Base-by-base conservation (phyloP, 2,888 invertebrate species). In the Dicycla oo region DNA sequence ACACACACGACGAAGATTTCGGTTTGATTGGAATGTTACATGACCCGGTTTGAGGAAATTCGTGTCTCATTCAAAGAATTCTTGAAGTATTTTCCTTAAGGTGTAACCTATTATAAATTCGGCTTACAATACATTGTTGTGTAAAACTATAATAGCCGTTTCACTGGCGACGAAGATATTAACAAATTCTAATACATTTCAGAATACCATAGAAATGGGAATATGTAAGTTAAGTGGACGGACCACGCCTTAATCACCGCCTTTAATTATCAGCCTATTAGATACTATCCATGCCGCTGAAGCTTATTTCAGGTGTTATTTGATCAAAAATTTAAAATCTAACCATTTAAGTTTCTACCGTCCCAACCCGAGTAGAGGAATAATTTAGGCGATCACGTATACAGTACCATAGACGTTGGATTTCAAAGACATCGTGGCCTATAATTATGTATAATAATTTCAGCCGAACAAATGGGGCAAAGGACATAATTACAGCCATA, bases 281-380 rank as follows among this genome's bases (percentile, higher is more conserved):
- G 87, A 88, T 89, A 80, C 88, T 84, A 87, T 87, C 89, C 88
- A 87, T 87, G 86, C 82, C 80, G 71, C 85, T 87, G 90, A 95
- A 95, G 95, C 94, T 93, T 93, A 95, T 95, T 93, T 93, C 92
- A 96, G 94, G 95, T 94, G 96, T 94, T 92, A 94, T 93, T 93
- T 91, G 90, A 94, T 95, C 89, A 95, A 92, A 92, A 91, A 94
- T 95, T 93, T 90, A 94, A 90, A 90, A 88, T 85, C 86, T 83
- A 80, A 88, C 92, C 92, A 93, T 95, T 93, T 34, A 34, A 92
- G 89, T 91, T 89, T 88, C 91, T 88, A 89, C 87, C 89, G 88
- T 90, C 86, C 87, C 84, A 85, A 88, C 87, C 86, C 83, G 85
- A 88, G 77, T 84, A 83, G 80, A 86, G 73, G 81, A 90, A 91